A percentile compares a stretch with the other conserved stretches of the same genome.
Evolutionary conservation across 2,797 vertebrate genomes (phyloP).

Genomic region (Cyclopterus lumpus): DNA sequence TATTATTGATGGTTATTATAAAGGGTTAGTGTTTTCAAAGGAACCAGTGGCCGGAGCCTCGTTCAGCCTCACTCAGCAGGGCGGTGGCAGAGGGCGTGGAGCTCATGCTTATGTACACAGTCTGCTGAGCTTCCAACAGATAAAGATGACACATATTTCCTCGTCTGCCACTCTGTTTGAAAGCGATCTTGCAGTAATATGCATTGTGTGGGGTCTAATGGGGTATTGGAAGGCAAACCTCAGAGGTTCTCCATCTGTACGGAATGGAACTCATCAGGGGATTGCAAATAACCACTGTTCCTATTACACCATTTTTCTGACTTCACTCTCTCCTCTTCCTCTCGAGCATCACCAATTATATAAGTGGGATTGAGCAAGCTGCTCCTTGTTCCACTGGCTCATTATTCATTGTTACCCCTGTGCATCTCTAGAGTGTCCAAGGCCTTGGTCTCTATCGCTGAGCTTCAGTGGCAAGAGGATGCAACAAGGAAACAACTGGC

Average conservation of each 20-base stretch:
- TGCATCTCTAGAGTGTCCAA: conserved; percentile 34
- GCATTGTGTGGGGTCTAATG: conserved; percentile 43
- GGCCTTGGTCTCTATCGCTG: conserved; percentile 55
- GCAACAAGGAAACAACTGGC: conserved; percentile 39
- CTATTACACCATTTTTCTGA: conserved; percentile 34
- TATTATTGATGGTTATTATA: neutral
- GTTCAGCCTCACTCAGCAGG: conserved; percentile 1
- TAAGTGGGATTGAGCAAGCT: conserved; percentile 37
- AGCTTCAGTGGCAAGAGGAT: conserved; percentile 27
- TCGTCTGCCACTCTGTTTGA: conserved; percentile 59
- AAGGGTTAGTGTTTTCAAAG: neutral
- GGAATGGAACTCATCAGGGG: conserved; percentile 19
- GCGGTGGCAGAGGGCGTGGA: neutral
- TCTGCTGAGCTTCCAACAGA: conserved; percentile 37
- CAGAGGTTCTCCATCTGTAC: conserved; percentile 34
- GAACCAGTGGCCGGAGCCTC: neutral
- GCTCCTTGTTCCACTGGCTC: conserved; percentile 47
- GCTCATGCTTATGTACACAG: conserved; percentile 28
- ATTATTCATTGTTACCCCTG: conserved; percentile 56
- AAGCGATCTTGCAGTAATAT: conserved; percentile 53
- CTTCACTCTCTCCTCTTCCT: conserved; percentile 17
- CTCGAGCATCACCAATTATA: conserved; percentile 56
- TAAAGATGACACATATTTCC: conserved; percentile 46
- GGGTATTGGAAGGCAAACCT: conserved; percentile 27
- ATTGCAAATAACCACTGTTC: conserved; percentile 52